Base-by-base conservation (phyloP, 35 echinoderm and acorn worm species). In the Ptychodera flava region DNA sequence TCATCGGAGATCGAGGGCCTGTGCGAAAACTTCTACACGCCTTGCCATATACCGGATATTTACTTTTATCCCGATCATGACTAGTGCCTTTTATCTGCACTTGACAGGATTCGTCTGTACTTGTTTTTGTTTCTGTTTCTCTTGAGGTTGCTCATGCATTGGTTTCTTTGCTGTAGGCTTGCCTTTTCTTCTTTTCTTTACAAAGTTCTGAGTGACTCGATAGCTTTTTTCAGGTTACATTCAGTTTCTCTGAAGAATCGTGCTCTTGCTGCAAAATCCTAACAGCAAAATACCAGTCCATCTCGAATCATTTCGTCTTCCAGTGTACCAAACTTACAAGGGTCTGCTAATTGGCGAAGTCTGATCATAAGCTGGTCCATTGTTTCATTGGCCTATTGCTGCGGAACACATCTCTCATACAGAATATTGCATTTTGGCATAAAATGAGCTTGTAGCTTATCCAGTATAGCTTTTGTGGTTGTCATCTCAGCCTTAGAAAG, bases 221-320 rank as follows among this genome's bases (percentile, higher is more conserved):
- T 29, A 78, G n/a, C 77, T 32, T 35, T 82, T 36, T n/a, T n/a
- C n/a, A n/a, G n/a, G n/a, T n/a, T n/a, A n/a, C n/a, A n/a, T n/a
- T n/a, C n/a, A n/a, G n/a, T n/a, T n/a, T n/a, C n/a, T n/a, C n/a
- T n/a, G n/a, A n/a, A n/a, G n/a, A n/a, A n/a, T n/a, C n/a, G n/a
- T 89, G 87, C 77, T 77, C 53, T 77, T 33, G 78, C 87, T 15
- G 28, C 31, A 38, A 15, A 34, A 78, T 90, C 30, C 28, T 31
- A 32, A 1, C 86, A 87, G 1, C 90, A 79, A 33, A 75, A 85
- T 6, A 91, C 90, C 28, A 87, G 79, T n/a, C 89, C 33, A 83
- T 89, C 87, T 82, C 79, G n/a, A 1, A 89, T 28, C 87, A 89
- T 89, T 78, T 82, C 79, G 77, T 89, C 80, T 89, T 89, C 87